Evolutionary conservation across 2,888 invertebrate genomes (phyloP).

Genomic region (Xestoiulus laeticollis): DNA sequence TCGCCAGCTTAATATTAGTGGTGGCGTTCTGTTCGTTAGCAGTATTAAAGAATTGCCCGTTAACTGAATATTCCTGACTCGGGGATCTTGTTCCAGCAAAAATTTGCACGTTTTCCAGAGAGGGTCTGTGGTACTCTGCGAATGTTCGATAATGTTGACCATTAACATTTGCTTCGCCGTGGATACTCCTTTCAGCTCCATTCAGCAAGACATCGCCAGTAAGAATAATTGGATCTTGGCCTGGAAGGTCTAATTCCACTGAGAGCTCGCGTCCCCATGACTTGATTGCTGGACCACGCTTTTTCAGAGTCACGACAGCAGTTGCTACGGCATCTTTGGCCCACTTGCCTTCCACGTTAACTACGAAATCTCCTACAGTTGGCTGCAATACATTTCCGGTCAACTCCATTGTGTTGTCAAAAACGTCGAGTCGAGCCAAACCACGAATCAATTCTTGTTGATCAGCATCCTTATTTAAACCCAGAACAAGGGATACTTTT

Average conservation of each 20-base stretch:
- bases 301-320: conserved; percentile 30
- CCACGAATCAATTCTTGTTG: conserved; percentile 47
- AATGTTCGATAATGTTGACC: conserved; percentile 48
- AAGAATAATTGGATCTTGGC: conserved; percentile 44
- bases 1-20: conserved; percentile 34
- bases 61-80: conserved; percentile 20
- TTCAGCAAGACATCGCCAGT: conserved; percentile 47
- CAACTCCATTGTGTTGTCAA: conserved; percentile 32
- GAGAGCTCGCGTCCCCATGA: conserved; percentile 39
- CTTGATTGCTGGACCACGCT: background rate
- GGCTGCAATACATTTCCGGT: conserved; percentile 40
- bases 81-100: conserved; percentile 38
- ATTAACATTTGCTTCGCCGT: conserved; percentile 46
- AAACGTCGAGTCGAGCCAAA: conserved; percentile 7
- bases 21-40: conserved; percentile 39
- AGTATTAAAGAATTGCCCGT: background rate
- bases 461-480: background rate
- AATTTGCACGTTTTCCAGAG: conserved; percentile 49
- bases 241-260: conserved; percentile 40
- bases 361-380: background rate
- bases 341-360: conserved; percentile 23
- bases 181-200: conserved; percentile 36
- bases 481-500: background rate
- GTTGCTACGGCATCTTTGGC: conserved; percentile 40
- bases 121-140: conserved; percentile 51